A percentile compares a stretch with the other conserved stretches of the same genome.
phyloP scores from a whole-genome alignment of 64 coral and sea anemone genomes.

The Cladopsammia gracilis region DNA sequence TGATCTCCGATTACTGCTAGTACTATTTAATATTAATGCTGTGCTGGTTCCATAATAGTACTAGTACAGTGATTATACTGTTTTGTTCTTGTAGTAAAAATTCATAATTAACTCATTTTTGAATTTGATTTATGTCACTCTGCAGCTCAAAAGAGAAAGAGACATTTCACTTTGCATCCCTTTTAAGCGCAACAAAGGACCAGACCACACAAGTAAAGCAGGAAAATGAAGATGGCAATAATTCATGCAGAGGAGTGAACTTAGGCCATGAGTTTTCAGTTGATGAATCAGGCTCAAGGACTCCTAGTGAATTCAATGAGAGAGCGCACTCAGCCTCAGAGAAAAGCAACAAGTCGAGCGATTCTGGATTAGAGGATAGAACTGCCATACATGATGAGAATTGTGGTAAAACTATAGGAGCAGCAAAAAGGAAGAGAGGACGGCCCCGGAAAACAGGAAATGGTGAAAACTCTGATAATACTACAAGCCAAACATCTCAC shows the following conservation, averaged over 20 bases:
- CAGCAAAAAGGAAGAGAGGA: conserved; percentile 17
- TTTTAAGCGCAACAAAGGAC: not conserved
- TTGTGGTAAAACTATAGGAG: not conserved
- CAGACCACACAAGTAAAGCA: not conserved
- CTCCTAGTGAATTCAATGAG: not conserved
- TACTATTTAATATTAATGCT: no score
- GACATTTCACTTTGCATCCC: not conserved
- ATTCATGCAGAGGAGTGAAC: not conserved
- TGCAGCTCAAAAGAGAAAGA: not conserved
- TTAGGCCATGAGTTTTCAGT: not conserved
- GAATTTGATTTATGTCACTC: not conserved
- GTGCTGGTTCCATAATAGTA: no score
- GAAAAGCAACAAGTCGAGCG: not conserved
- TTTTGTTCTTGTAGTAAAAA: no score
- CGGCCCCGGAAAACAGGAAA: not conserved
- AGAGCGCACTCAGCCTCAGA: not conserved
- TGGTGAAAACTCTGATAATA: not conserved
- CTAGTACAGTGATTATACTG: no score
- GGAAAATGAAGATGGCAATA: not conserved
- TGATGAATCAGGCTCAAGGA: not conserved
- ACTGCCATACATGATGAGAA: not conserved
- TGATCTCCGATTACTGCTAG: no score
- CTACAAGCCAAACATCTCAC: not conserved
- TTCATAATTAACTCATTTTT: no score
- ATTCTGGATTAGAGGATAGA: not conserved